Evolutionary conservation across 2,888 invertebrate species (phyloP), one percentile per base, ranked within the genome.

Genomic region (Epinotia demarniana): DNA sequence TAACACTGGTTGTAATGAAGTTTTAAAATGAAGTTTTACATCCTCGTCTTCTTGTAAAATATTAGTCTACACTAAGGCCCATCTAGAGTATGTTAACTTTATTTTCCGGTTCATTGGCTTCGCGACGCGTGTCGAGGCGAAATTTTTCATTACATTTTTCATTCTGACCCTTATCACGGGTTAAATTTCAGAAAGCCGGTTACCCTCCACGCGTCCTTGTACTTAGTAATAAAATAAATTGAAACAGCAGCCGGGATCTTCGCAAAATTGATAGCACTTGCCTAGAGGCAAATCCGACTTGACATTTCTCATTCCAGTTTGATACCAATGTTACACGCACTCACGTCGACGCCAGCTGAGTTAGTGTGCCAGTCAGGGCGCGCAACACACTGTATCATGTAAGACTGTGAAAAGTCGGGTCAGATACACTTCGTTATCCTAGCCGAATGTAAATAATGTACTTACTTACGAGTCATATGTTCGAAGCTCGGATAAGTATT

Each of bases 201-300:
- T 53, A 63, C 72, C 60, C 72, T 46, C 61, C 57, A 55, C 46
- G 57, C 53, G 66, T 71, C 55, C 61, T 72, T 55, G 67, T 61
- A 53, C n/a, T n/a, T 53, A 19, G 62, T 72, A 75, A 75, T 72
- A 72, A 75, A 75, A 75, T 67, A 67, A 75, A 75, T 61, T 75
- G 61, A 75, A 72, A 67, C 72, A 72, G 71, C 67, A 55, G 43
- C 11, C 39, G 58, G 72, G 57, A 72, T 72, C 72, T 75, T 67
- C 75, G 66, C 39, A 46, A 72, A 72, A 75, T 72, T 67, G 71
- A 75, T 75, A 75, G 75, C 75, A 62, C 57, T 75, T 62, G 18
- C 55, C 27, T 43, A 8, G 19, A 58, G 53, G 53, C 39, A 13
- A 11, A 64, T 27, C 66, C 8, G 53, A 64, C 53, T 8, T 53